A percentile compares a stretch with the other conserved stretches of the same genome.
These are phyloP conservation scores for Odontesthes bonariensis DNA, from an alignment of 2,113 vertebrate species.

Conservation along the genomic window DNA sequence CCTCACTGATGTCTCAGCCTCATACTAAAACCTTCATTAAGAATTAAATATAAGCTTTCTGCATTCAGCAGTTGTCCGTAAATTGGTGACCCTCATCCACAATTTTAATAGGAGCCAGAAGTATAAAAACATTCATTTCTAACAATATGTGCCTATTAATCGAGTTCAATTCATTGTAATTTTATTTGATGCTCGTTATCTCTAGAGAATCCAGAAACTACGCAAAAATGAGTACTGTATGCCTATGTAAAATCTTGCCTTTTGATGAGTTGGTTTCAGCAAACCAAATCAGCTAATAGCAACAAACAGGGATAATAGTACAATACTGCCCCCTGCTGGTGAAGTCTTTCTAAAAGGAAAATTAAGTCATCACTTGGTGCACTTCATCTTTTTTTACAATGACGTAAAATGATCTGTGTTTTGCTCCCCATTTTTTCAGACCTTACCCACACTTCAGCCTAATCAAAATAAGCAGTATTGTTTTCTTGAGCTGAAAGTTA, in stretches of 20 bases:
- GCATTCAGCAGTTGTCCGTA: constrained; percentile 5
- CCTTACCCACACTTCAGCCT: too few species aligned
- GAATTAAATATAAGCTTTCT: constrained; percentile 41
- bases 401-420: too few species aligned
- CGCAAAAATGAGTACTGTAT: constrained; percentile 17
- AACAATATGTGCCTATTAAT: constrained; percentile 2
- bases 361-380: background rate
- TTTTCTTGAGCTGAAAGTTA: background rate
- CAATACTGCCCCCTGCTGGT: constrained; percentile 79
- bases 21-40: constrained; percentile 56
- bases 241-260: background rate
- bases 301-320: constrained; percentile 40
- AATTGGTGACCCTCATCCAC: constrained; percentile 47
- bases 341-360: background rate
- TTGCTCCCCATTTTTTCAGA: background rate
- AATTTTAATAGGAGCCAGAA: constrained; percentile 42
- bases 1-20: constrained; percentile 44
- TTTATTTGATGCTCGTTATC: background rate
- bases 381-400: background rate
- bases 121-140: constrained; percentile 33
- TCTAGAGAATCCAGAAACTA: background rate
- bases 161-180: background rate
- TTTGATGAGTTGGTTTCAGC: constrained; percentile 6
- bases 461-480: background rate
- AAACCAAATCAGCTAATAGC: background rate